Percentiles rank a stretch among this genome's conserved stretches.
Conservation (phyloP, 2,888 invertebrate genomes). For the Galerucella nymphaeae region DNA sequence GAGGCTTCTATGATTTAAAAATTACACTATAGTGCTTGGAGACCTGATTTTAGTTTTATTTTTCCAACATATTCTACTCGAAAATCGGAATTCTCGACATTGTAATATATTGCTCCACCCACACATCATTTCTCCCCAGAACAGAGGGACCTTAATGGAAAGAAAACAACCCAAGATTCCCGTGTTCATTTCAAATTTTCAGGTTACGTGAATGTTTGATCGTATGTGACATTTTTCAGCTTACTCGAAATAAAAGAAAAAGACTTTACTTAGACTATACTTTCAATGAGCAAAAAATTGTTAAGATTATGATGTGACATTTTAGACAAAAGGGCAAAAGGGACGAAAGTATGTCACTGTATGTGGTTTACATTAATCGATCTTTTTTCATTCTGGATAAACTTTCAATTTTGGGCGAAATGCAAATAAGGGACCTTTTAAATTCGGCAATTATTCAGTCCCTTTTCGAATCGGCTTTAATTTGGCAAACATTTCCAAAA, state of each 20-base stretch:
- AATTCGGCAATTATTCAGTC: slow-evolving; percentile 30
- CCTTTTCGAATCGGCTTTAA: slow-evolving; percentile 25
- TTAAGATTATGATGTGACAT: too few species aligned
- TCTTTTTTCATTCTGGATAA: slow-evolving; percentile 13
- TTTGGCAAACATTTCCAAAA: slow-evolving; percentile 23
- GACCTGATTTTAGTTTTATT: too few species aligned
- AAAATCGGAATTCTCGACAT: too few species aligned
- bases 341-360: too few species aligned
- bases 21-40: neutral
- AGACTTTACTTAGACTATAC: too few species aligned
- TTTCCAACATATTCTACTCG: too few species aligned
- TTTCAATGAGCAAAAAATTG: too few species aligned
- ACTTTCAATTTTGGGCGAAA: slow-evolving; percentile 17
- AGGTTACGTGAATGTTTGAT: neutral
- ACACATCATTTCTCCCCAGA: neutral
- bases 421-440: slow-evolving; percentile 39
- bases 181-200: neutral
- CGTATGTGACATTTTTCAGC: neutral
- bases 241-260: neutral
- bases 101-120: neutral
- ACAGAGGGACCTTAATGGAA: neutral
- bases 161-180: neutral
- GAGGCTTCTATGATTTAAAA: neutral
- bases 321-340: neutral
- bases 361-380: neutral